Evolutionary conservation across 2,113 vertebrate species (phyloP).

Genomic region (Ctenodactylus gundi): DNA sequence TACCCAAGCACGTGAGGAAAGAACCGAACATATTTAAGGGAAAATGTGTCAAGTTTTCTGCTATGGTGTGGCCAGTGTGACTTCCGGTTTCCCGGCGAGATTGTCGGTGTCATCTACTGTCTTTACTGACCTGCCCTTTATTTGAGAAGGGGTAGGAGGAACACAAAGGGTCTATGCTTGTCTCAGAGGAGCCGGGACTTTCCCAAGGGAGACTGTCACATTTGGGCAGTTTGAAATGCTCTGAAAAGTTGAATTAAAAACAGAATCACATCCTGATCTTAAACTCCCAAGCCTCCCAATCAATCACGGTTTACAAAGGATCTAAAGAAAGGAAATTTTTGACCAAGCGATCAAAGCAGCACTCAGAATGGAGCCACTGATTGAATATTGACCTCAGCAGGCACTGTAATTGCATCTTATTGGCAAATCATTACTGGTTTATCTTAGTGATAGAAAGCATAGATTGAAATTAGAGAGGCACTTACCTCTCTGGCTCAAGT

Average conservation of each 20-base stretch:
- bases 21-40: background rate
- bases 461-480: constrained; percentile 59
- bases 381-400: constrained; percentile 74
- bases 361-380: constrained; percentile 64
- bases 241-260: constrained; percentile 50
- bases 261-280: constrained; percentile 33
- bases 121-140: background rate
- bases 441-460: constrained; percentile 62
- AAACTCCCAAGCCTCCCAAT: constrained; percentile 17
- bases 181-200: background rate
- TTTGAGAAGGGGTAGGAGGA: too few relatives aligned
- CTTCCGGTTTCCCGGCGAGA: background rate
- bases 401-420: constrained; percentile 74
- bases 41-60: background rate
- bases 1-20: background rate
- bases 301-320: constrained; percentile 63
- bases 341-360: constrained; percentile 70
- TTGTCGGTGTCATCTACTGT: background rate
- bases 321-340: constrained; percentile 72
- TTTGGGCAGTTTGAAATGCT: background rate
- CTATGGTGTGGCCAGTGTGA: background rate
- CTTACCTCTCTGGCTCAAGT: constrained; percentile 26
- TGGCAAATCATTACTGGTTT: constrained; percentile 75
- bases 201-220: background rate
- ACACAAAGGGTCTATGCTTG: background rate